Evolutionary conservation across 2,113 vertebrate genomes (phyloP).

Genomic region (Stictonetta naevosa): DNA sequence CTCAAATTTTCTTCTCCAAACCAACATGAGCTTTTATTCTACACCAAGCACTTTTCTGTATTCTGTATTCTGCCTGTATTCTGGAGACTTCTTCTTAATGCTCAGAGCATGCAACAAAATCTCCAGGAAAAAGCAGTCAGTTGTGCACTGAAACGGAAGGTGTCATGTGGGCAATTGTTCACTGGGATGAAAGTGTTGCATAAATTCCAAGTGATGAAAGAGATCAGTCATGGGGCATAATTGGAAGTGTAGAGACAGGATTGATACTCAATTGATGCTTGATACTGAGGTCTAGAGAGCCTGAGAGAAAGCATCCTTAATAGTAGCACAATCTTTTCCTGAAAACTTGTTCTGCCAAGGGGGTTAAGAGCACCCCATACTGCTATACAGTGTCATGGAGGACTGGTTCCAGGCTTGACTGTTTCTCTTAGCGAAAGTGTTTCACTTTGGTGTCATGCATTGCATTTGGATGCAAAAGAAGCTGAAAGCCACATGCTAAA

Average conservation of each 20-base stretch:
- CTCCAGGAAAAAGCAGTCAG: not conserved
- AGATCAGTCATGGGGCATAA: not conserved
- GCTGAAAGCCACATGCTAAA: not conserved
- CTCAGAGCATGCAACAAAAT: not conserved
- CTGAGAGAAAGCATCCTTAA: not conserved
- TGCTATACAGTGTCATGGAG: not conserved
- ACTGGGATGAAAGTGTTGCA: not conserved
- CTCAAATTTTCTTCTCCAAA: not conserved
- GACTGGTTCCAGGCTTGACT: not conserved
- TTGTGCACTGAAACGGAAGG: not conserved
- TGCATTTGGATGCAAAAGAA: not conserved
- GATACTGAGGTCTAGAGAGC: not conserved
- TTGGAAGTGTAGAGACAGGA: not conserved
- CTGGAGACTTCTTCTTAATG: not conserved
- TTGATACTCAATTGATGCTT: rapidly evolving
- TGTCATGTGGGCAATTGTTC: not conserved
- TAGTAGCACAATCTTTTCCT: not conserved
- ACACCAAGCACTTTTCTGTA: not conserved
- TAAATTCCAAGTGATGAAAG: not conserved
- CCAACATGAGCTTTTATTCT: not conserved
- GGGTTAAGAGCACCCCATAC: not conserved
- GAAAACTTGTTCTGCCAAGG: not conserved
- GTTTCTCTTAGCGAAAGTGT: not conserved
- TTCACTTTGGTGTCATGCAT: not conserved
- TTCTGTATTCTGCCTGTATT: not conserved